Evolutionary conservation across 2,113 vertebrate species (phyloP).

Genomic region (Pogonocichla stellata): DNA sequence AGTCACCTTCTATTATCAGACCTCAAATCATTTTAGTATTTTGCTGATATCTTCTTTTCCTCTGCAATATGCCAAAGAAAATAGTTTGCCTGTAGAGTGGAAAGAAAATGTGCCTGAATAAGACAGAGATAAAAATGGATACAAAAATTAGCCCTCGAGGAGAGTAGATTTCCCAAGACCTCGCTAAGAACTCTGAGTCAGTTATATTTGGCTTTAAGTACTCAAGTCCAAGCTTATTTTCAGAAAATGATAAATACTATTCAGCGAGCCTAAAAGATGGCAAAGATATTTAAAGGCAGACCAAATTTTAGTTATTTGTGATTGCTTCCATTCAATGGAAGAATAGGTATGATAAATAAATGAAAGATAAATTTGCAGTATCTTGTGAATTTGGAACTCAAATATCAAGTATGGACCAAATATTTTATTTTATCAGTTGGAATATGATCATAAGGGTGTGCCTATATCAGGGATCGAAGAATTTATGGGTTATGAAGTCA

Average conservation of each 20-base stretch:
- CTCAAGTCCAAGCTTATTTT: neutral
- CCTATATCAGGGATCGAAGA: neutral
- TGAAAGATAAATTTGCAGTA: neutral
- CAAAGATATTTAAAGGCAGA: neutral
- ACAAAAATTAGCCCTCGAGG: neutral
- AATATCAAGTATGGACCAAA: neutral
- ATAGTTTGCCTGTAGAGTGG: neutral
- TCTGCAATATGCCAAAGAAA: neutral
- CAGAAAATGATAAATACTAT: neutral
- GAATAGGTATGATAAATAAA: neutral
- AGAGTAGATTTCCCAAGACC: constrained; percentile 1
- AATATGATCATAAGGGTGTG: neutral
- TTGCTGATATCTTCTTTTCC: neutral
- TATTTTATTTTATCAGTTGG: neutral
- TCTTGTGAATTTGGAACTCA: neutral
- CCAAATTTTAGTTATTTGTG: neutral
- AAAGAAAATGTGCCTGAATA: constrained; percentile 2
- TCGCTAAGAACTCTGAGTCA: neutral
- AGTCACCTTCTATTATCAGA: constrained; percentile 24
- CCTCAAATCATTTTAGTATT: constrained; percentile 15
- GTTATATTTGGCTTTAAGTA: neutral
- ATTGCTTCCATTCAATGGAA: neutral
- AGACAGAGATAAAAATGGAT: constrained; percentile 17
- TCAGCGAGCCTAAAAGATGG: neutral
- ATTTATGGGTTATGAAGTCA: neutral